A percentile compares a stretch with the other conserved stretches of the same genome.
Conservation (phyloP, 2,888 invertebrate species). For the Lissocephala sabroskyi region DNA sequence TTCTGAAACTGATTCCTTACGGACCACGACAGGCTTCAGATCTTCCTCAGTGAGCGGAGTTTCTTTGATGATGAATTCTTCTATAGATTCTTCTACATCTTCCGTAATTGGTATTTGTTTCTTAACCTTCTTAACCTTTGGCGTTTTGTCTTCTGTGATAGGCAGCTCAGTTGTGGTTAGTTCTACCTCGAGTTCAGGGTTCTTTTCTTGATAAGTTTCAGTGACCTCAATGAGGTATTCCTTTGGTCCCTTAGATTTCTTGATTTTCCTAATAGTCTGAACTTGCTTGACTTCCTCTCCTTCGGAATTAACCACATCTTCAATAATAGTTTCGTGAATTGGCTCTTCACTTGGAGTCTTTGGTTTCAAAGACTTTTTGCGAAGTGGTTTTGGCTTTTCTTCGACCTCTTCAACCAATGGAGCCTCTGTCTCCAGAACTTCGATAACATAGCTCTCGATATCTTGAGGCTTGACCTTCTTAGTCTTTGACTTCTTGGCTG, state of each 20-base stretch:
- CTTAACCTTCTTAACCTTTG: conserved; percentile 46
- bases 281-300: conserved; percentile 63
- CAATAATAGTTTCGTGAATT: conserved; percentile 68
- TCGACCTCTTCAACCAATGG: not conserved
- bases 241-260: conserved; percentile 69
- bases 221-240: conserved; percentile 69
- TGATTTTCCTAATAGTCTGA: conserved; percentile 65
- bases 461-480: conserved; percentile 25
- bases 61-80: conserved; percentile 68
- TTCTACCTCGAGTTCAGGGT: conserved; percentile 70
- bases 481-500: conserved; percentile 9
- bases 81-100: conserved; percentile 67
- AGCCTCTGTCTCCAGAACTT: conserved; percentile 1
- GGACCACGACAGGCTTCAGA: conserved; percentile 17
- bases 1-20: conserved; percentile 12
- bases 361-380: conserved; percentile 21
- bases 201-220: conserved; percentile 69
- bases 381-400: conserved; percentile 22
- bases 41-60: conserved; percentile 67
- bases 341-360: conserved; percentile 43
- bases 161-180: conserved; percentile 65
- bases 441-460: conserved; percentile 8
- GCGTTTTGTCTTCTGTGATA: too few relatives aligned
- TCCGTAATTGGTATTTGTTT: conserved; percentile 64
- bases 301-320: conserved; percentile 63